These are phyloP conservation scores for Carcinoscorpius rotundicauda DNA, from an alignment of 1,140 invertebrate genomes.

Conservation along the genomic window DNA sequence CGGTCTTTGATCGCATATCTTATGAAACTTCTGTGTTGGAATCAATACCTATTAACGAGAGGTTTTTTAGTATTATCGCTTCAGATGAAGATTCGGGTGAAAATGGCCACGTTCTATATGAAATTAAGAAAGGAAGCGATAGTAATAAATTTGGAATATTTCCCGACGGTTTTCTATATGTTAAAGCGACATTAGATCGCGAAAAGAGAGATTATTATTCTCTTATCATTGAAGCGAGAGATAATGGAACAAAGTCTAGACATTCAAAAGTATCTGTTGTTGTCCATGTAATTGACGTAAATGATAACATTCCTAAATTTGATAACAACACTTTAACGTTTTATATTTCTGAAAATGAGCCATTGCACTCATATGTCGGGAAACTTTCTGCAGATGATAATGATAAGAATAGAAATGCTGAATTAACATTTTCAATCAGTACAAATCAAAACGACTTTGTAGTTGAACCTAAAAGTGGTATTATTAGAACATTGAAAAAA, in stretches of 20 bases:
- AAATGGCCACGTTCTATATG: slow-evolving; percentile 70
- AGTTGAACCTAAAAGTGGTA: slow-evolving; percentile 80
- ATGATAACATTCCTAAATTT: slow-evolving; percentile 74
- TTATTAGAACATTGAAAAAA: slow-evolving; percentile 66
- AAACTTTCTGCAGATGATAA: slow-evolving; percentile 76
- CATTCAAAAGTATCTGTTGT: slow-evolving; percentile 71
- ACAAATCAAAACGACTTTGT: slow-evolving; percentile 62
- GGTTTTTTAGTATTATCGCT: slow-evolving; percentile 74
- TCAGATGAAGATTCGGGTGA: slow-evolving; percentile 64
- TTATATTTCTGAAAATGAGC: slow-evolving; percentile 74
- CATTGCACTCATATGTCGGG: slow-evolving; percentile 74
- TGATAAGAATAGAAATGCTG: slow-evolving; percentile 82
- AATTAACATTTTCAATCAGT: slow-evolving; percentile 71
- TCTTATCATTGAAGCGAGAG: slow-evolving; percentile 63
- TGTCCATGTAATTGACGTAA: slow-evolving; percentile 87
- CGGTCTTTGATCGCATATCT: slow-evolving; percentile 76
- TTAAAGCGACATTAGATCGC: slow-evolving; percentile 66
- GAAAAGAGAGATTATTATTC: slow-evolving; percentile 83
- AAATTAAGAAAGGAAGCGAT: slow-evolving; percentile 66
- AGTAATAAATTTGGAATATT: slow-evolving; percentile 78
- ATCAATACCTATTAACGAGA: slow-evolving; percentile 73
- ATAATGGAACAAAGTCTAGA: slow-evolving; percentile 57
- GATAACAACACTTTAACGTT: slow-evolving; percentile 59
- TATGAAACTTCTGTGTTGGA: slow-evolving; percentile 85
- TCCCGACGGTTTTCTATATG: slow-evolving; percentile 76